These are phyloP conservation scores for Monopis laevigella DNA, from an alignment of 2,888 invertebrate species.

Conservation along the genomic window DNA sequence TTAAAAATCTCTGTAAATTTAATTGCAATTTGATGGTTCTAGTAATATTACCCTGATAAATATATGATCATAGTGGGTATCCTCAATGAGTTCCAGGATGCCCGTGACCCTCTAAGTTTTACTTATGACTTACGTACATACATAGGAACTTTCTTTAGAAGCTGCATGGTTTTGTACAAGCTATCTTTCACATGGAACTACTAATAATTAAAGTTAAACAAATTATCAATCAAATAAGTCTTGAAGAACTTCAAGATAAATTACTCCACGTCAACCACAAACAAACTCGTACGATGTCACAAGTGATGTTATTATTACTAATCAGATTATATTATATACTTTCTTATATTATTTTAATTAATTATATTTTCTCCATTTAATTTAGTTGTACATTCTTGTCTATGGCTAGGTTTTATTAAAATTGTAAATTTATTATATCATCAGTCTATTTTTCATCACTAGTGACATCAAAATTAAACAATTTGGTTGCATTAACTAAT, in stretches of 20 bases:
- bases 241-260: constrained; percentile 42
- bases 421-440: no score
- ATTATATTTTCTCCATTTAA: no score
- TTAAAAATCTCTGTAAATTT: background rate
- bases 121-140: constrained; percentile 67
- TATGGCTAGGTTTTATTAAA: no score
- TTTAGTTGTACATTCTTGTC: no score
- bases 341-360: no score
- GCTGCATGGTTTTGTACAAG: constrained; percentile 67
- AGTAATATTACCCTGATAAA: constrained; percentile 3
- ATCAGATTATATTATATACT: no score
- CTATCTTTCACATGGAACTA: constrained; percentile 65
- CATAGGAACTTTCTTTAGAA: constrained; percentile 68
- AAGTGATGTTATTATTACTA: no score
- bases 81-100: background rate
- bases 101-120: constrained; percentile 47
- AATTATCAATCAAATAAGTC: constrained; percentile 50
- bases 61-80: background rate
- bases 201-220: constrained; percentile 55
- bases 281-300: background rate
- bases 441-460: no score
- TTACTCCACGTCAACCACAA: constrained; percentile 25
- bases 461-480: background rate
- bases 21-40: background rate
- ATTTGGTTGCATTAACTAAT: constrained; percentile 1